phyloP scores from a whole-genome alignment of 2,113 vertebrate genomes.

The Sakesphorus luctuosus region DNA sequence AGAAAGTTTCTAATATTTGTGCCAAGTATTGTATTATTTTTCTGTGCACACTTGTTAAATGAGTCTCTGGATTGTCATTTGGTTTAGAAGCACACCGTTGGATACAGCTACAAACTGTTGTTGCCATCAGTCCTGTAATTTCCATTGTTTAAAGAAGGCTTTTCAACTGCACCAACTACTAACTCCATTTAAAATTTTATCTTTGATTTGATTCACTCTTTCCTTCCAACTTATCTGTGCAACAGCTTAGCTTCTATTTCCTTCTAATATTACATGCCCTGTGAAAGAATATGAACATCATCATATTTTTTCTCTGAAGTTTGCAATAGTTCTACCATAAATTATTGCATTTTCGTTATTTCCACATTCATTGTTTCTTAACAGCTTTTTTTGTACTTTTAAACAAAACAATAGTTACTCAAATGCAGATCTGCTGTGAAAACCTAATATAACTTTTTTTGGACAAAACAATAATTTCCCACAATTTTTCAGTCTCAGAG shows the following conservation, averaged over 20 bases:
- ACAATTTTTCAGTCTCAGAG: not conserved
- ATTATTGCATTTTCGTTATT: not conserved
- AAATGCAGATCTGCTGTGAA: not conserved
- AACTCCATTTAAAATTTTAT: constrained; percentile 1
- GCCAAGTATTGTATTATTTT: not conserved
- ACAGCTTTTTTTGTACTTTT: not conserved
- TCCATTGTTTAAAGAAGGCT: not conserved
- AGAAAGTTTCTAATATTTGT: not conserved
- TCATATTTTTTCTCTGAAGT: not conserved
- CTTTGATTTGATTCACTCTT: not conserved
- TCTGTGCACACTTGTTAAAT: not conserved
- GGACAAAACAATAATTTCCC: not conserved
- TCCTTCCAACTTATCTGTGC: not conserved
- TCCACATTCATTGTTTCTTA: not conserved
- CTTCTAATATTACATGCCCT: not conserved
- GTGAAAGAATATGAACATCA: not conserved
- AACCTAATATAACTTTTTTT: not conserved
- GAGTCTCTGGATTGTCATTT: not conserved
- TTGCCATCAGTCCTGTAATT: not conserved
- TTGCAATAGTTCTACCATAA: not conserved
- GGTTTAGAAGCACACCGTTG: not conserved
- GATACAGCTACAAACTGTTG: not conserved
- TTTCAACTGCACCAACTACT: not conserved
- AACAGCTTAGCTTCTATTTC: not conserved
- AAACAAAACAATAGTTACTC: not conserved